Evolutionary conservation across 2,797 vertebrate genomes (phyloP).

Genomic region (Platalea minor): DNA sequence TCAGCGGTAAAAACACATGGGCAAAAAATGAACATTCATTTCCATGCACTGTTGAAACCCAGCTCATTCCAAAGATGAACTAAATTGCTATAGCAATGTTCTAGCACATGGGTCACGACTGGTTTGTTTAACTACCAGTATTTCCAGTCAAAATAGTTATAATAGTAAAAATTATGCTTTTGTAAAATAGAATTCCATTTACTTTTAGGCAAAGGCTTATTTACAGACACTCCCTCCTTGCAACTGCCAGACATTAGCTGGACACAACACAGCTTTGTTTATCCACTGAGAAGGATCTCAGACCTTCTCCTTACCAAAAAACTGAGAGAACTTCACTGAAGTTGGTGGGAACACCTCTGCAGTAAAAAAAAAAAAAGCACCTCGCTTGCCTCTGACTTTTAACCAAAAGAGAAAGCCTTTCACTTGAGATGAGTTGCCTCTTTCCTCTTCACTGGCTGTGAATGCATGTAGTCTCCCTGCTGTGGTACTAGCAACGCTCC

Average conservation of each 20-base stretch:
- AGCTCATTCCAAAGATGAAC: background rate
- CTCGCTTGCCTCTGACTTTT: background rate
- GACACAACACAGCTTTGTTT: background rate
- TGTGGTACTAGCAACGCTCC: accelerated
- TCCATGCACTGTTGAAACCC: background rate
- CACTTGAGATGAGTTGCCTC: too few relatives aligned
- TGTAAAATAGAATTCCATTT: background rate
- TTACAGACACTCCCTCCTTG: background rate
- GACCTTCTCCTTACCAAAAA: background rate
- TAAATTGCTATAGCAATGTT: background rate
- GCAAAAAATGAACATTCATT: background rate
- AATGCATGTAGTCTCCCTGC: background rate
- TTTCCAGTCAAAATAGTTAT: background rate
- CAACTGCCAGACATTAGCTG: background rate
- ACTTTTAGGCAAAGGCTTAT: background rate
- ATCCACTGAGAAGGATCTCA: background rate
- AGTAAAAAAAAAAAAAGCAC: too few relatives aligned
- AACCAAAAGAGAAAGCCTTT: background rate
- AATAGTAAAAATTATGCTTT: background rate
- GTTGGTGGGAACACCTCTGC: background rate
- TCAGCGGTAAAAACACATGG: background rate
- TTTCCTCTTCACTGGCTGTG: background rate
- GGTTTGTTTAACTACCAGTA: background rate
- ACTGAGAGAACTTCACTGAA: background rate
- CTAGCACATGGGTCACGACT: background rate